Base-by-base conservation (phyloP, 2,797 vertebrate genomes). In the Mormyrops boulengeri region DNA sequence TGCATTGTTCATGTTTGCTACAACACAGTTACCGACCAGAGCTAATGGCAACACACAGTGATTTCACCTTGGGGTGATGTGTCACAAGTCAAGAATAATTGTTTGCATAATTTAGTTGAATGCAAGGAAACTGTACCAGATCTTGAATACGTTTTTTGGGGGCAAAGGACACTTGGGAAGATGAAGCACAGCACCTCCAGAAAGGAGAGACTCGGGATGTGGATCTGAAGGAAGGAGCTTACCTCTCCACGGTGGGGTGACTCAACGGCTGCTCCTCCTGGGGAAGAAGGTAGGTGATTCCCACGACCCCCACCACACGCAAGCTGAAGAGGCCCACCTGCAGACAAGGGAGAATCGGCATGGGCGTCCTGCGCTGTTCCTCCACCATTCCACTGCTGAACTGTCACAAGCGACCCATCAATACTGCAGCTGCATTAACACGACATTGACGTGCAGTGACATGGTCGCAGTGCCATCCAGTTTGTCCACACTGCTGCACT, bases 241-340 rank as follows among this genome's bases (percentile, higher is more conserved):
- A 99, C 99, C 98, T 97, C 94, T 99, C 99, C 91, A 99, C 98
- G 0, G 97, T 97, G 0, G 98, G 97, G 90, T 99, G 98, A 95
- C 98, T 98, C 91, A 99, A 95, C 41, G 99, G 99, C 90, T 97
- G 94, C 90, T 99, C 98, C 88, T 99, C 98, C 95, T 99, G 99
- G 90, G 98, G 98, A 93, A 99, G 95, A 93, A 99, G 95, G 95
- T 99, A 99, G 0, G 98, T 99, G 91, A 99, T 99, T 26, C 98
- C 98, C 91, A 99, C 98, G 14, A 98, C 98, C 22, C 98, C 98
- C 52, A 99, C 98, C 93, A 99, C 99, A 55, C 99, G 96, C 89
- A 99, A 94, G 92, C 98, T 99, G 94, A 99, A 99, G 0, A 98
- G 98, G 92, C 97, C 99, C 90, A 99, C 98, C 98, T 99, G 57